Percentiles rank a stretch among this genome's conserved stretches.
Conservation (phyloP, 2,888 invertebrate genomes). For the Ypsolopha sequella region DNA sequence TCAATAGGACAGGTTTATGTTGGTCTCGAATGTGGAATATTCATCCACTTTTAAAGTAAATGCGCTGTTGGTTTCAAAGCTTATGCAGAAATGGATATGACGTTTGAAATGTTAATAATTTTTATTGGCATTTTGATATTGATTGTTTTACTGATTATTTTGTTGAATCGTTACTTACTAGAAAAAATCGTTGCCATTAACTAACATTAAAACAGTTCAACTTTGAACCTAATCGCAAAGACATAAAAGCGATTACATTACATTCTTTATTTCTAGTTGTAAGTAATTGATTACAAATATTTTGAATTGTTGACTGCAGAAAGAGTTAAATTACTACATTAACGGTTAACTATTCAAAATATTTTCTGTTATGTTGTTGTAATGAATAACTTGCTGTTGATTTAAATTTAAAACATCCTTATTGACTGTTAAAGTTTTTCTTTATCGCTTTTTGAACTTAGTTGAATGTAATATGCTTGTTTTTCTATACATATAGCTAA, state of each 20-base stretch:
- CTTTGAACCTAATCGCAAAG: conserved; percentile 17
- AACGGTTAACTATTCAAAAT: conserved; percentile 12
- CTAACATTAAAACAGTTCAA: not conserved
- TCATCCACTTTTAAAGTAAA: conserved; percentile 9
- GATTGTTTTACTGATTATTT: not conserved
- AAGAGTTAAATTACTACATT: not conserved
- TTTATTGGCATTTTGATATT: conserved; percentile 2
- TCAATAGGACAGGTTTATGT: conserved; percentile 64
- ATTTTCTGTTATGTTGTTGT: conserved; percentile 57
- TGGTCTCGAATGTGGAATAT: conserved; percentile 17
- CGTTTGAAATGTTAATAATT: conserved; percentile 9
- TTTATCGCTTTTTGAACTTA: conserved; percentile 48
- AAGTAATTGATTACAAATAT: conserved; percentile 13
- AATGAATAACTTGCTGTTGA: conserved; percentile 62
- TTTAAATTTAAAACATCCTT: conserved; percentile 61
- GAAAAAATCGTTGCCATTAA: not conserved
- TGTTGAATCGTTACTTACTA: not conserved
- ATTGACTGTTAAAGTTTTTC: conserved; percentile 53
- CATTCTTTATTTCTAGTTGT: conserved; percentile 50
- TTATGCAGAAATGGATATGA: conserved; percentile 45
- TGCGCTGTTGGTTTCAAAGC: conserved; percentile 49
- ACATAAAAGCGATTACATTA: conserved; percentile 59
- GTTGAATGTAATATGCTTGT: conserved; percentile 38
- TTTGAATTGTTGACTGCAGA: conserved; percentile 15
- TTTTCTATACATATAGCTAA: conserved; percentile 53